Evolutionary conservation across 2,797 vertebrate genomes (phyloP).

Genomic region (Luscinia luscinia): DNA sequence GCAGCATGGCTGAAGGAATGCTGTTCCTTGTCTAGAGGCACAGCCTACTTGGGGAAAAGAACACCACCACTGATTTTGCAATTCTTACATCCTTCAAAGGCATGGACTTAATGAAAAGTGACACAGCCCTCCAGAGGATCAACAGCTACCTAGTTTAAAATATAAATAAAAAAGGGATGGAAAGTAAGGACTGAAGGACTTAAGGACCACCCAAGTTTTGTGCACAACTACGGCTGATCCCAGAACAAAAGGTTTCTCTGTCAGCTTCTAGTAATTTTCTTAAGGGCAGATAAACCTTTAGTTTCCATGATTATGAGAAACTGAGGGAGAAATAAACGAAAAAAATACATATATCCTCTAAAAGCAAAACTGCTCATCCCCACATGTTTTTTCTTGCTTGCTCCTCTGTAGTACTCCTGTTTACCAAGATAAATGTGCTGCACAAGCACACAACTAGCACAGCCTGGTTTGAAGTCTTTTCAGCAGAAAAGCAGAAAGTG

Average conservation of each 20-base stretch:
- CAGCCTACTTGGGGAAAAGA: neutral
- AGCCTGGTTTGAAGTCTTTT: neutral
- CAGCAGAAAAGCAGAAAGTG: neutral
- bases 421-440: neutral
- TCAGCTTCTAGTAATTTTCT: constrained; percentile 48
- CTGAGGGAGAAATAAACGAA: neutral
- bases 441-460: neutral
- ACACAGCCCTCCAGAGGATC: neutral
- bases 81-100: neutral
- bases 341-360: neutral
- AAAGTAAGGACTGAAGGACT: constrained; percentile 1
- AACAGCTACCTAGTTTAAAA: neutral
- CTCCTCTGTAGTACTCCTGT: neutral
- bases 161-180: neutral
- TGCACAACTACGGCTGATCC: constrained; percentile 30
- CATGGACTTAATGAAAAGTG: neutral
- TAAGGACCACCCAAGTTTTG: constrained; percentile 2
- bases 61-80: neutral
- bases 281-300: constrained; percentile 54
- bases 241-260: constrained; percentile 44
- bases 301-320: constrained; percentile 30
- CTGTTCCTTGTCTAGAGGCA: neutral
- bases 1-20: neutral
- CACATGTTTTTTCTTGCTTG: neutral
- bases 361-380: neutral